These are phyloP conservation scores for Pycnonotus jocosus DNA, from an alignment of 2,113 vertebrate species.

Conservation along the genomic window DNA sequence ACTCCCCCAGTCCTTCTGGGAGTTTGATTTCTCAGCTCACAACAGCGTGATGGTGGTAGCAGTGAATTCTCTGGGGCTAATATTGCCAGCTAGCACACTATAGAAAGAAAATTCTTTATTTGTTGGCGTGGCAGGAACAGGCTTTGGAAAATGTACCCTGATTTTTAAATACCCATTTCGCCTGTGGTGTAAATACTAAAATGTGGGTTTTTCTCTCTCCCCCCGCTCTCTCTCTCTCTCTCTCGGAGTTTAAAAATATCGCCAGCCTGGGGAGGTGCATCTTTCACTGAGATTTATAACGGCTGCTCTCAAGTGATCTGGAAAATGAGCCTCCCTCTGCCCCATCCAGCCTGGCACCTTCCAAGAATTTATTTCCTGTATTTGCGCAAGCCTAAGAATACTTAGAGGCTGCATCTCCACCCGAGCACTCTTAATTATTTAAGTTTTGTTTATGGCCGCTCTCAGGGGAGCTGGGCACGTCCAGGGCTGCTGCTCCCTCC, in stretches of 20 bases:
- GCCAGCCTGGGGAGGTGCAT: conserved; percentile 66
- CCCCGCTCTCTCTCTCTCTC: background rate
- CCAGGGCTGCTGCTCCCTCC: background rate
- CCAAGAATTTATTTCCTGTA: conserved; percentile 67
- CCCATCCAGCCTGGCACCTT: conserved; percentile 59
- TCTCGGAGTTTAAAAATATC: conserved; percentile 58
- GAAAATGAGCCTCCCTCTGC: conserved; percentile 57
- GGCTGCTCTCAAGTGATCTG: conserved; percentile 58
- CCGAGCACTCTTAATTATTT: conserved; percentile 67
- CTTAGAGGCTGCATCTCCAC: conserved; percentile 50
- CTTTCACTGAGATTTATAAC: conserved; percentile 70
- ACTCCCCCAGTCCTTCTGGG: conserved; percentile 5
- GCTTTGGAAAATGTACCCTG: conserved; percentile 29
- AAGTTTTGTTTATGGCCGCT: conserved; percentile 59
- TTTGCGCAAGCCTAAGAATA: conserved; percentile 49
- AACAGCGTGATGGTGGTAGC: background rate
- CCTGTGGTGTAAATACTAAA: conserved; percentile 54
- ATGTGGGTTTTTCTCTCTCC: background rate
- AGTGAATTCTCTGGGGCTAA: conserved; percentile 3
- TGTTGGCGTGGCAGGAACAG: conserved; percentile 8
- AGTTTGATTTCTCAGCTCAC: background rate
- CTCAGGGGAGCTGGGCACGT: background rate
- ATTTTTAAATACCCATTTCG: conserved; percentile 59
- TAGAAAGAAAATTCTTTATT: background rate
- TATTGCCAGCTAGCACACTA: background rate